Evolutionary conservation across 2,113 vertebrate genomes (phyloP), one percentile per base, ranked within the genome.

Genomic region (Fregata magnificens): DNA sequence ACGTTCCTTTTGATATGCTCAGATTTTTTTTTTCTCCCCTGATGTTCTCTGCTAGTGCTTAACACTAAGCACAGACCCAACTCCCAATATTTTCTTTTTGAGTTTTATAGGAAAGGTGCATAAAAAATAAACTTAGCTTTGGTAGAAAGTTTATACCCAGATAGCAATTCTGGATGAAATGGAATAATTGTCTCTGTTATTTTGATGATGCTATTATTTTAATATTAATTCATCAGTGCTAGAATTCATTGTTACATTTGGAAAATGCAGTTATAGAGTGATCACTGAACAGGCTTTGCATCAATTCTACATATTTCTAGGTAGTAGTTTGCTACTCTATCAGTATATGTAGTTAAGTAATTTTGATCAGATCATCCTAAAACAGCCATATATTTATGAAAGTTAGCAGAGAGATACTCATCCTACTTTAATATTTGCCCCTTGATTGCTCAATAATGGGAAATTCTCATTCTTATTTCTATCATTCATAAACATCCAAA

Each of bases 311-410:
- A 5, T n/a, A 69, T 74, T 82, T 88, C 20, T 55, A 53, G 7
- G 9, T 66, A 34, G 11, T 21, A 61, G 2, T 40, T 31, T 86
- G 5, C 12, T 72, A 17, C 4, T 90, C 21, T 80, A 38, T 58
- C 32, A n/a, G 0, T 52, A 9, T 32, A 42, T 12, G 3, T 24
- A 36, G 40, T 38, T 49, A 55, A 74, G 13, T 59, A 0, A 79
- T 63, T 85, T 71, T 49, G 12, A 49, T 65, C 34, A 52, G 3
- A 5, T 65, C 7, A 22, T 52, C 9, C 13, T 49, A 65, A 92
- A 90, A 77, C 16, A 72, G 4, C 6, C 16, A 40, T 49, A 16
- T 40, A 40, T 66, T 55, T 50, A 44, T 53, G 28, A n/a, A 76
- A 80, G 16, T 6, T 40, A 69, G 2, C 3, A 90, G 6, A 74